Base-by-base conservation (phyloP, 1,140 invertebrate genomes). In the Philaenus spumarius region DNA sequence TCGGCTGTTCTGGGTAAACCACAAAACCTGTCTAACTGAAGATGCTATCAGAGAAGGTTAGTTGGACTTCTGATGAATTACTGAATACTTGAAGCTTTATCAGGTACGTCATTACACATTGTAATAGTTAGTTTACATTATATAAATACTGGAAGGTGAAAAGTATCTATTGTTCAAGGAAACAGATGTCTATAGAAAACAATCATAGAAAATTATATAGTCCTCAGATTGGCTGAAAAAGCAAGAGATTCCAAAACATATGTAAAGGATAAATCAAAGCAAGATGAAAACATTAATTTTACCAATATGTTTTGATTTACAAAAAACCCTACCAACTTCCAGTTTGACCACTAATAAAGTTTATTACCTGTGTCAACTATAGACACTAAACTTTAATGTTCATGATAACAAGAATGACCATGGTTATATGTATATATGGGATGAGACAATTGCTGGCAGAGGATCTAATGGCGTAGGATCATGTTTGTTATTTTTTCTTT, bases 391-490 rank as follows among this genome's bases (percentile, higher is more conserved):
- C 22, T 24, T 55, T 23, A 42, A 3, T 2, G 22, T 57, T 19
- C 42, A 48, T 43, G 30, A 57, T 37, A 1, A 34, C 22, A 15
- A 1, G 9, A 20, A 2, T 9, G 7, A 24, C 14, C 43, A 57
- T 7, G 39, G 26, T 5, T 5, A 7, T 2, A 67, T 68, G 64
- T 67, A 64, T 46, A 35, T 62, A 15, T 67, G 63, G 65, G 55
- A 66, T 42, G 60, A 68, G 59, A 66, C 58, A 12, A 60, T 63
- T 55, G 64, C 64, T 37, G 64, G 61, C 1, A 68, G 64, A 48
- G 64, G 64, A 40, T 62, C 65, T 15, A 63, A 68, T 57, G 67
- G 68, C 63, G 46, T 69, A 58, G 55, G 39, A 46, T 68, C 63
- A 35, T 62, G 62, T 30, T 40, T 57, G 9, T 24, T 42, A 47